These are phyloP conservation scores for Syngnathus floridae DNA, from an alignment of 2,113 vertebrate genomes.

Conservation along the genomic window DNA sequence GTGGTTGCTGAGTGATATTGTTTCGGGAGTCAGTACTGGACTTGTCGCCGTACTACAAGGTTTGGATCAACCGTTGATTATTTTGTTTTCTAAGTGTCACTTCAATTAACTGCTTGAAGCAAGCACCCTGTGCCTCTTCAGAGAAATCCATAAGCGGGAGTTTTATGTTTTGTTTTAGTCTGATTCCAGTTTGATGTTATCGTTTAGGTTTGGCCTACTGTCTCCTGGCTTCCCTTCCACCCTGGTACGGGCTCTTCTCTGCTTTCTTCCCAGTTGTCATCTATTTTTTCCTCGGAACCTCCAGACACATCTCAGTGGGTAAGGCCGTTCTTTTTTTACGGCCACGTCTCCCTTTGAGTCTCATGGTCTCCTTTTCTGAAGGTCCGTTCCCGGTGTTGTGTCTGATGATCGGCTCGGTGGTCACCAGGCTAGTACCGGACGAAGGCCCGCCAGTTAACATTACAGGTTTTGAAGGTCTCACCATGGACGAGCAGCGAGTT, in stretches of 20 bases:
- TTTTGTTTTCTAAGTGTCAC: not conserved
- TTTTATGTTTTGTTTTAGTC: no score
- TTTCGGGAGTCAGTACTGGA: constrained; percentile 90
- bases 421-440: constrained; percentile 70
- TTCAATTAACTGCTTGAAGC: no score
- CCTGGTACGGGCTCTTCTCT: constrained; percentile 84
- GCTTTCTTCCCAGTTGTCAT: constrained; percentile 85
- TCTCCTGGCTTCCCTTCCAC: constrained; percentile 80
- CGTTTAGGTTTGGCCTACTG: constrained; percentile 85
- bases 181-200: not conserved
- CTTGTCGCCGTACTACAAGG: constrained; percentile 94
- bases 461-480: constrained; percentile 59
- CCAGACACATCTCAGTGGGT: constrained; percentile 92
- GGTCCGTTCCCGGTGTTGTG: constrained; percentile 87
- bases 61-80: constrained; percentile 29
- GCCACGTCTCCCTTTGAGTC: not conserved
- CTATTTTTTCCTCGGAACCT: constrained; percentile 92
- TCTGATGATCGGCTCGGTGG: constrained; percentile 84
- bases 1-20: constrained; percentile 84
- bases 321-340: constrained; percentile 46
- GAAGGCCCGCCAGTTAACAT: constrained; percentile 28
- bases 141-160: no score
- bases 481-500: constrained; percentile 66
- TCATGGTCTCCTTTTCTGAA: not conserved
- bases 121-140: no score